Evolutionary conservation across 2,113 vertebrate genomes (phyloP).

Genomic region (Catharus minimus): DNA sequence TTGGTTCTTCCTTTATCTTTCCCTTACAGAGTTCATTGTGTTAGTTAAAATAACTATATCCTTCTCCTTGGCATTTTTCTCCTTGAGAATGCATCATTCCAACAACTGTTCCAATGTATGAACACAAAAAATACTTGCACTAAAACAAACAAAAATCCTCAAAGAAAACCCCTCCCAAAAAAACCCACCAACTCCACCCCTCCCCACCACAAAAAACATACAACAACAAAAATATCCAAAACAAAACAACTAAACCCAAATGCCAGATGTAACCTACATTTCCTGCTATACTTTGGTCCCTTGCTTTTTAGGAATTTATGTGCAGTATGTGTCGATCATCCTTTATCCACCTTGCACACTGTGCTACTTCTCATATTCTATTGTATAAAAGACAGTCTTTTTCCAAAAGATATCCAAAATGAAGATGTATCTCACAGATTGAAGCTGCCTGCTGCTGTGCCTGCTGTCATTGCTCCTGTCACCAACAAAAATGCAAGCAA

Average conservation of each 20-base stretch:
- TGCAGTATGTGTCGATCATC: neutral
- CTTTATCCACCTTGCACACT: neutral
- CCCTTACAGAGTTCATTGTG: neutral
- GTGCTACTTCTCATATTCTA: neutral
- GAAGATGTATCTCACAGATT: neutral
- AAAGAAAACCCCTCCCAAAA: neutral
- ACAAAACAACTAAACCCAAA: too few species aligned
- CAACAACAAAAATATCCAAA: neutral
- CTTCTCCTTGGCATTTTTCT: neutral
- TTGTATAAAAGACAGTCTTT: neutral
- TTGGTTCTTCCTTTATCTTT: neutral
- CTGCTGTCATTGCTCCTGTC: conserved; percentile 9
- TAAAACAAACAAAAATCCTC: neutral
- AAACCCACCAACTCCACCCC: too few species aligned
- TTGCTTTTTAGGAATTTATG: neutral
- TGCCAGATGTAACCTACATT: neutral
- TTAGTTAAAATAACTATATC: neutral
- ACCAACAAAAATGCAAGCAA: neutral
- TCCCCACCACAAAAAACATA: neutral
- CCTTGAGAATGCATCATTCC: neutral
- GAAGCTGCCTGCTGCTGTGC: neutral
- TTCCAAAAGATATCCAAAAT: neutral
- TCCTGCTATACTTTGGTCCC: neutral
- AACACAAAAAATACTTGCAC: neutral
- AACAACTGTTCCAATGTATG: neutral